phyloP scores from a whole-genome alignment of 2,797 vertebrate species.

The Saguinus oedipus region DNA sequence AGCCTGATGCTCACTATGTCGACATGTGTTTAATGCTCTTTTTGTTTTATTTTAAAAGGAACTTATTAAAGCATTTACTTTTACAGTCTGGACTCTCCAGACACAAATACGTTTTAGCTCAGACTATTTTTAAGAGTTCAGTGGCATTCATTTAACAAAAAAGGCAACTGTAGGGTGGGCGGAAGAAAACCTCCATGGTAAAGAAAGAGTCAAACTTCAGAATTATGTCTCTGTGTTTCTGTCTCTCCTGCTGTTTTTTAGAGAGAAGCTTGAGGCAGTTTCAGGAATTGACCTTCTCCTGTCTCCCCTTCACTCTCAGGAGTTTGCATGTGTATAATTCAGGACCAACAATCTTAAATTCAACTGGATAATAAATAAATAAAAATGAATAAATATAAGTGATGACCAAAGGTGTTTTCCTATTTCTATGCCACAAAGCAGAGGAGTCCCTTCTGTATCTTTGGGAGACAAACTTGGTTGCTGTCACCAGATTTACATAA shows the following conservation, averaged over 20 bases:
- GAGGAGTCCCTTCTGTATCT: neutral
- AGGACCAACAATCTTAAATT: neutral
- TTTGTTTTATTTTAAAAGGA: neutral
- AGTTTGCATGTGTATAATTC: accelerated
- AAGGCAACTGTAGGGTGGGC: accelerated
- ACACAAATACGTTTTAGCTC: neutral
- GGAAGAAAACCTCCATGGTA: accelerated
- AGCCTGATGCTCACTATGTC: neutral
- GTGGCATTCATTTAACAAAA: accelerated
- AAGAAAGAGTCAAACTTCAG: neutral
- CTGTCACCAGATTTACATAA: neutral
- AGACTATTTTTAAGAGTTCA: neutral
- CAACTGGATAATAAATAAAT: neutral
- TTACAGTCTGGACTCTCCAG: neutral
- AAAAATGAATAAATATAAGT: neutral
- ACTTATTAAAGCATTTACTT: neutral
- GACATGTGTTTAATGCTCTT: neutral
- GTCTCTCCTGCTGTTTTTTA: neutral
- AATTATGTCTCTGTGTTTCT: accelerated
- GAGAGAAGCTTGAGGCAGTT: neutral
- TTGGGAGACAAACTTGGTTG: neutral
- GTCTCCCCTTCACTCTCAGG: accelerated
- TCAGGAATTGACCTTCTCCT: neutral
- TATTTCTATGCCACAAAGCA: neutral
- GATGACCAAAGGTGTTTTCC: neutral